phyloP scores from a whole-genome alignment of 2,797 vertebrate genomes.

The Anableps anableps region DNA sequence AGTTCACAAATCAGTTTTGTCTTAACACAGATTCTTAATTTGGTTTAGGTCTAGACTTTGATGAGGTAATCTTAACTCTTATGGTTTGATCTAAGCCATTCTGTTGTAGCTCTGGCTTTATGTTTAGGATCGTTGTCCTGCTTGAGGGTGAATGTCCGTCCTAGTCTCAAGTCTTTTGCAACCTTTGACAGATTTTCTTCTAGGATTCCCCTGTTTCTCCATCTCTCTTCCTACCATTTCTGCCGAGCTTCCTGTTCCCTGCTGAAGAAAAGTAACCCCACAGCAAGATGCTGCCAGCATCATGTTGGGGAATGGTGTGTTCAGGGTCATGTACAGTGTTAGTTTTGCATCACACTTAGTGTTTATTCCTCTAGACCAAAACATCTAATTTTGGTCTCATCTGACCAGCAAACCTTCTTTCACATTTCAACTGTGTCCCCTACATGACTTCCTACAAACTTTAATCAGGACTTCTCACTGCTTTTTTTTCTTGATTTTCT shows the following conservation, averaged over 20 bases:
- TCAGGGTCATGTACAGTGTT: too few species aligned
- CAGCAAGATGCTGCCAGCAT: not conserved
- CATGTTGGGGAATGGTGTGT: too few species aligned
- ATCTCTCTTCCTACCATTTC: not conserved
- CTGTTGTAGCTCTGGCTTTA: not conserved
- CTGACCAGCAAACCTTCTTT: not conserved
- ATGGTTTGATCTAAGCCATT: not conserved
- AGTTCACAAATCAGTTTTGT: not conserved
- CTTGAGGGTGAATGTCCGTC: not conserved
- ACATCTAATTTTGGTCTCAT: too few species aligned
- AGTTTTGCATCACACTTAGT: too few species aligned
- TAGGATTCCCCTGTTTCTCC: not conserved
- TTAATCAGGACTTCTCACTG: not conserved
- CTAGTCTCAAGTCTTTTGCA: not conserved
- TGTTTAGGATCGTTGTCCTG: not conserved
- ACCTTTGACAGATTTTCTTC: not conserved
- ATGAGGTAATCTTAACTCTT: not conserved
- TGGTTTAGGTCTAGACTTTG: not conserved
- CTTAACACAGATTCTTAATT: not conserved
- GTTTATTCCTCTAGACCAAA: too few species aligned
- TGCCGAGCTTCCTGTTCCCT: not conserved
- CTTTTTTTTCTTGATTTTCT: not conserved
- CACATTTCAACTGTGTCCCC: too few species aligned
- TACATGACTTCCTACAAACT: not conserved
- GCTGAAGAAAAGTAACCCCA: not conserved